These are phyloP conservation scores for Heterochromis multidens DNA, from an alignment of 2,113 vertebrate genomes.

Conservation along the genomic window DNA sequence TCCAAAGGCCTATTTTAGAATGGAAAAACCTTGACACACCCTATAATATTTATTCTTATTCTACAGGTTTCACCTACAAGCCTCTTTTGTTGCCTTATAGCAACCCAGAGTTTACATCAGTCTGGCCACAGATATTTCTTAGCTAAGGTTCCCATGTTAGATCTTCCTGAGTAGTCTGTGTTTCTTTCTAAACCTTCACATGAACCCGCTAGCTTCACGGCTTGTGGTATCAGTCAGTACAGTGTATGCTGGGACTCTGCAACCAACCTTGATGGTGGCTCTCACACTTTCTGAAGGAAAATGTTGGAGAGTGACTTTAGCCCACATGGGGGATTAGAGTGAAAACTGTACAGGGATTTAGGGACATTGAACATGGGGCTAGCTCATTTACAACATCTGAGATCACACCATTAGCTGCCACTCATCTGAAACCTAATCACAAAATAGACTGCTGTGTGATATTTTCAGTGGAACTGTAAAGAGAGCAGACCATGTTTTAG, in stretches of 20 bases:
- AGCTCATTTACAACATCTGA: slow-evolving; percentile 1
- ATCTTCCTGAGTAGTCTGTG: background rate
- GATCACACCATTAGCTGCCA: background rate
- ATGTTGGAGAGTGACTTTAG: background rate
- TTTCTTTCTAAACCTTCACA: background rate
- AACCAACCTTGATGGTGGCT: background rate
- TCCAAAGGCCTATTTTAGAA: background rate
- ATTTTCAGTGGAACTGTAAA: background rate
- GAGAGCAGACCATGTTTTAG: background rate
- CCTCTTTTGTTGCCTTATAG: background rate
- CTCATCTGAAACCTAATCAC: background rate
- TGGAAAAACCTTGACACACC: background rate
- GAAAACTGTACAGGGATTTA: background rate
- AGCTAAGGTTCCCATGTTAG: background rate
- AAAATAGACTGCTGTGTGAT: background rate
- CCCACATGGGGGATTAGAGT: background rate
- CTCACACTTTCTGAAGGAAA: background rate
- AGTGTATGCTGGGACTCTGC: background rate
- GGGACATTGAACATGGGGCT: background rate
- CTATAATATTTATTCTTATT: background rate
- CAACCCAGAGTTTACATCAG: background rate
- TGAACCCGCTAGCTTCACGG: background rate
- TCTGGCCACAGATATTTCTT: background rate
- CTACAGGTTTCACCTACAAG: background rate
- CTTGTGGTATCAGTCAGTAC: background rate